Evolutionary conservation across 2,113 vertebrate genomes (phyloP), one percentile per base, ranked within the genome.

Genomic region (Psephotus haematonotus): DNA sequence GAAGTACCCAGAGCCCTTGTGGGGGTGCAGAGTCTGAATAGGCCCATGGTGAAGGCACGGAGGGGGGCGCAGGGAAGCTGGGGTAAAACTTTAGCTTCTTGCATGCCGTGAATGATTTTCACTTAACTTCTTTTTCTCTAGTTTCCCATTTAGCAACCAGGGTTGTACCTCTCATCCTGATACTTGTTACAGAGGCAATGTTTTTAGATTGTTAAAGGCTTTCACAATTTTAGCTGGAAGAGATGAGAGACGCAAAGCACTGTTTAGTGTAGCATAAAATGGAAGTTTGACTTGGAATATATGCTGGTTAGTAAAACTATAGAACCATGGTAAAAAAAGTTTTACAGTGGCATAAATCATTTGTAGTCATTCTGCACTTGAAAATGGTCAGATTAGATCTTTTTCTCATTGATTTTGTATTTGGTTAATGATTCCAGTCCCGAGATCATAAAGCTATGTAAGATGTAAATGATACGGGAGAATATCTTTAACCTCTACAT

Each of bases 401-500:
- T 97, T 95, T 88, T 94, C 89, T 85, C 94, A 97, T 97, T 97
- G 97, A 98, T 97, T 98, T 97, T 97, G 49, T 96, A 95, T 98
- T 97, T 90, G 5, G 93, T 95, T 97, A 98, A 98, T 98, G 97
- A 98, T 97, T 97, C 91, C 77, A 94, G 82, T 92, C 69, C 94
- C 70, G 93, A 97, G 89, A 97, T 96, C 92, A 93, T 88, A 97
- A 95, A 89, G 91, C 94, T 88, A 67, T 95, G 80, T 96, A 90
- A 95, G 95, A 97, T 95, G 75, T 96, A 98, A 96, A 94, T 97
- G 97, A 97, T 96, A 96, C 79, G 78, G 93, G 96, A 96, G 97
- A 91, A 96, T 97, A 96, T 95, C 90, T 96, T 97, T 98, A 97
- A 97, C 96, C 97, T 98, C 97, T 96, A 92, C 86, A 81, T 97